Base-by-base conservation (phyloP, 2,888 invertebrate species). In the Dynastes tityus region DNA sequence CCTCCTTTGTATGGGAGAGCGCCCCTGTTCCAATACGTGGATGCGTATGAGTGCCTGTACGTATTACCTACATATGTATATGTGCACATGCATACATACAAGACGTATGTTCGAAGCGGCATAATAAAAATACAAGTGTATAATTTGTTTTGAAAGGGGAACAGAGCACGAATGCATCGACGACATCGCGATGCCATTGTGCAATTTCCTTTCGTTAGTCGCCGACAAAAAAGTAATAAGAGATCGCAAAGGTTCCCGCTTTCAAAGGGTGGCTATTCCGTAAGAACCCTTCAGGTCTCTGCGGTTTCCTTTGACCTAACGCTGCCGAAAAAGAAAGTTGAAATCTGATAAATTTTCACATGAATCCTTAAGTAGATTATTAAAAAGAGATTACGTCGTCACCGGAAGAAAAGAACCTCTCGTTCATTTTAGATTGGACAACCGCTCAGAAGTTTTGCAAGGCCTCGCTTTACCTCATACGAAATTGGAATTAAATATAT, bases 171-270 rank as follows among this genome's bases (percentile, higher is more conserved):
- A 74, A 74, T 74, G 61, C 73, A 74, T 74, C 40, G 73, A 74
- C 78, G 75, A 64, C 76, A 70, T 75, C 67, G 73, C 77, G 79
- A 77, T 67, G 64, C 77, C 71, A 82, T 82, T 82, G 82, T 82
- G 77, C 79, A 79, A 78, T 78, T 80, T 79, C 81, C 81, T 82
- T 81, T 81, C 80, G 75, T 80, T 80, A 80, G 79, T 78, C 78
- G 80, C 82, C 81, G 82, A 82, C 81, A 82, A 82, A 76, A 82
- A 82, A 80, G 82, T 80, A 82, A 81, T 82, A 82, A 81, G 80
- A 82, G 82, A 80, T 81, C 73, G 80, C 79, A 82, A 82, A 82
- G 81, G 80, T 80, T 78, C 82, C 81, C 81, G 81, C 80, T 82
- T 82, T 80, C 81, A 82, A 81, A 80, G 77, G 81, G 81, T 80